Percentiles rank a stretch among this genome's conserved stretches.
Conservation (phyloP, 1,140 invertebrate species). For the Zaprionus gabonicus region DNA sequence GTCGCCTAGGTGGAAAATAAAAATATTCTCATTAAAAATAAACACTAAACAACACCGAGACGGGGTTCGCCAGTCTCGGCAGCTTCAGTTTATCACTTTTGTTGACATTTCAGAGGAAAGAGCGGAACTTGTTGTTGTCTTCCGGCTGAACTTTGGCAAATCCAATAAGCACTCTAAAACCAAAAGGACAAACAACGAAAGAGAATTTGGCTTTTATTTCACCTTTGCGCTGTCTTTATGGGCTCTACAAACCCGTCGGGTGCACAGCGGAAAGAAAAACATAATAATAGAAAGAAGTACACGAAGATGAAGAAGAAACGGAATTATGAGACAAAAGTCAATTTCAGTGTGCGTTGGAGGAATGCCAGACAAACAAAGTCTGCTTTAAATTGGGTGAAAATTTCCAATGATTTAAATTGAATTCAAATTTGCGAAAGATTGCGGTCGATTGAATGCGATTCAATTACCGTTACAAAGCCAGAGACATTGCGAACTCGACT, state of each 20-base stretch:
- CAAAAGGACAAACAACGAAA: constrained; percentile 26
- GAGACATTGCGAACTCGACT: neutral
- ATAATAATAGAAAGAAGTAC: constrained; percentile 13
- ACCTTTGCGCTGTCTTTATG: constrained; percentile 39
- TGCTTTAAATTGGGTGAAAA: neutral
- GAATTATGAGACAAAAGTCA: constrained; percentile 25
- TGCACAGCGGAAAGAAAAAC: constrained; percentile 8
- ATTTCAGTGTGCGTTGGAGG: neutral
- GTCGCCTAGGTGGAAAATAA: neutral
- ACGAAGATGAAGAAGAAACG: constrained; percentile 16
- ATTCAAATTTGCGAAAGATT: constrained; percentile 35
- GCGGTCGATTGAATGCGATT: constrained; percentile 42
- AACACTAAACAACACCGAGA: neutral
- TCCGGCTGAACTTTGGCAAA: constrained; percentile 46
- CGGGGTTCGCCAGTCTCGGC: neutral
- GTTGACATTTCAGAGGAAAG: constrained; percentile 30
- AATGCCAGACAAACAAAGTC: neutral
- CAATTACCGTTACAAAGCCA: constrained; percentile 30
- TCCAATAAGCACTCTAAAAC: constrained; percentile 68
- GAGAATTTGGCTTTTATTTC: constrained; percentile 49
- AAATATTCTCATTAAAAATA: neutral
- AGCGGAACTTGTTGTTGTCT: constrained; percentile 14
- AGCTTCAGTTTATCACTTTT: constrained; percentile 21
- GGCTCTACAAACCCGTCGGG: constrained; percentile 20
- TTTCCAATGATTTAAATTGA: constrained; percentile 46